These are phyloP conservation scores for Centruroides sculpturatus DNA, from an alignment of 1,140 invertebrate species.

Conservation along the genomic window DNA sequence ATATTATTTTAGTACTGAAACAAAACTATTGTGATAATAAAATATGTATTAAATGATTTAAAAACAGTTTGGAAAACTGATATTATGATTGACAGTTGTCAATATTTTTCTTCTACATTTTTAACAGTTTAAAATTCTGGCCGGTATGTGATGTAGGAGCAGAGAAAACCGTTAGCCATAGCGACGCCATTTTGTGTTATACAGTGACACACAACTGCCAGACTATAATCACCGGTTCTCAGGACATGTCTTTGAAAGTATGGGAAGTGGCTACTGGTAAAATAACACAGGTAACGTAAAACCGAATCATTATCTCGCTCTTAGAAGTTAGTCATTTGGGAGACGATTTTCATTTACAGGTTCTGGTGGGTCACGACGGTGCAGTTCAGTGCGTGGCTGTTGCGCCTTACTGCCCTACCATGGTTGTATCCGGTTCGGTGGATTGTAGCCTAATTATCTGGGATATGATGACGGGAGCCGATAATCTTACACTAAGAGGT, in stretches of 20 bases:
- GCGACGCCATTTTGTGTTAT: conserved; percentile 66
- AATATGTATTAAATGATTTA: too few relatives aligned
- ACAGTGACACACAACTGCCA: conserved; percentile 64
- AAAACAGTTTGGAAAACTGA: too few relatives aligned
- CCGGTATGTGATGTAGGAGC: conserved; percentile 46
- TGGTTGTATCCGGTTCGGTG: conserved; percentile 64
- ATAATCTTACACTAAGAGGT: conserved; percentile 56
- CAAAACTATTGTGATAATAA: too few relatives aligned
- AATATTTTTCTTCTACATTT: background rate
- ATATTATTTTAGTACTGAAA: too few relatives aligned
- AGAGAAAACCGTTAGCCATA: conserved; percentile 58
- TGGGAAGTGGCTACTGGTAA: conserved; percentile 64
- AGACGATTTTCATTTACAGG: conserved; percentile 21
- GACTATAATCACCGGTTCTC: conserved; percentile 64
- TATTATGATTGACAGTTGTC: background rate
- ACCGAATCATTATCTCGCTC: background rate
- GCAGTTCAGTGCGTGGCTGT: conserved; percentile 69
- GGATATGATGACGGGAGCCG: conserved; percentile 67
- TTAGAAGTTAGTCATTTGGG: background rate
- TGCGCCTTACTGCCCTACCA: conserved; percentile 28
- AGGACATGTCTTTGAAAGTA: conserved; percentile 72
- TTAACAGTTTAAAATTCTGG: conserved; percentile 31
- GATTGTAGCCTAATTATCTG: conserved; percentile 69
- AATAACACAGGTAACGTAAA: conserved; percentile 18
- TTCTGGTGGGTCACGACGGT: conserved; percentile 66